These are phyloP conservation scores for Protodeltote pygarga DNA, from an alignment of 2,888 invertebrate genomes.

Conservation along the genomic window DNA sequence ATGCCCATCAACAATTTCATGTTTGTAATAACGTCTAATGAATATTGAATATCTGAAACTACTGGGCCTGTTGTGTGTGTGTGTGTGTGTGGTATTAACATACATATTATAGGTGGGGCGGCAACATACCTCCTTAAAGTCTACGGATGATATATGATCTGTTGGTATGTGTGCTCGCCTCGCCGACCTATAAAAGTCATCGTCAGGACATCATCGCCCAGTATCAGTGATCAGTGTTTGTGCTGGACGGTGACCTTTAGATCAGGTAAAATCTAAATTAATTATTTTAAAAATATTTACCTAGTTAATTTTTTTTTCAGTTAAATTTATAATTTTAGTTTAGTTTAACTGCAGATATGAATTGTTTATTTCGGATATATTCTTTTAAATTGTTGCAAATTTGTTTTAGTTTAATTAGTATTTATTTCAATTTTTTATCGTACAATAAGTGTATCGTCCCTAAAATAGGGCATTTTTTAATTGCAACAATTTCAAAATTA, in stretches of 20 bases:
- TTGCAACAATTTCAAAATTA: no score
- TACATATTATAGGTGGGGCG: conserved; percentile 60
- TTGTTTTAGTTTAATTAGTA: no score
- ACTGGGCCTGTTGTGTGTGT: conserved; percentile 48
- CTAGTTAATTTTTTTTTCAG: no score
- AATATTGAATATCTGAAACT: conserved; percentile 69
- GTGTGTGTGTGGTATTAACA: conserved; percentile 25
- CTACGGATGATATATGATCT: conserved; percentile 33
- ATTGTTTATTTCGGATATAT: no score
- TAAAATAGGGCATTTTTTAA: no score
- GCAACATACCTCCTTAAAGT: conserved; percentile 50
- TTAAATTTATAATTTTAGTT: no score
- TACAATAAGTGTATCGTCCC: no score
- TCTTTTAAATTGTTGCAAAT: no score
- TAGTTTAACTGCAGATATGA: no score
- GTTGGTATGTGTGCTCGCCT: conserved; percentile 54
- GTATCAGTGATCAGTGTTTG: conserved; percentile 71
- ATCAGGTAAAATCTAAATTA: conserved; percentile 58
- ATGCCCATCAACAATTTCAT: conserved; percentile 63
- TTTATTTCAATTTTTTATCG: no score
- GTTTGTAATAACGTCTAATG: conserved; percentile 65
- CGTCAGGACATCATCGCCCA: conserved; percentile 66
- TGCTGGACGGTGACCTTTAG: conserved; percentile 57
- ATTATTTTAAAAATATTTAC: background rate
- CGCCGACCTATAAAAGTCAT: conserved; percentile 81